A percentile compares a stretch with the other conserved stretches of the same genome.
Conservation (phyloP, 92 coral and sea anemone species). For the Parazoanthus atlanticus region DNA sequence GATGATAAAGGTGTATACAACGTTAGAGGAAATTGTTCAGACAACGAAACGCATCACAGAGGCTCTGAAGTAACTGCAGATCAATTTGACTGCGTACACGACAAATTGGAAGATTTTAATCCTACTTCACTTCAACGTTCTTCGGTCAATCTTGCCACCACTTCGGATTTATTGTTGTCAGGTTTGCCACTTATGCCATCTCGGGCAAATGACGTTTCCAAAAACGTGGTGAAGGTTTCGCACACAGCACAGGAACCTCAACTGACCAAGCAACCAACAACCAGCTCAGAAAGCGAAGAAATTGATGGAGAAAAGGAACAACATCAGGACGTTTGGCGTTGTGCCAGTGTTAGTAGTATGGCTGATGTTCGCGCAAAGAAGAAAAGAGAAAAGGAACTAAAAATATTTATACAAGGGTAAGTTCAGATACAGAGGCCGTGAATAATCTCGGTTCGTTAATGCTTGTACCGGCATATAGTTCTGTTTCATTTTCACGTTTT, state of each 20-base stretch:
- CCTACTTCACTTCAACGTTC: not conserved
- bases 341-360: constrained; percentile 29
- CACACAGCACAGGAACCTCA: not conserved
- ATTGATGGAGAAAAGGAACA: not conserved
- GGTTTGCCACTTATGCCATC: not conserved
- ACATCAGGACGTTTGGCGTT: not conserved
- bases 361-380: constrained; percentile 18
- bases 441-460: not conserved
- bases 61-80: not conserved
- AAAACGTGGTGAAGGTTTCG: not conserved
- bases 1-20: not conserved
- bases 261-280: not conserved
- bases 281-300: not conserved
- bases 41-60: not conserved
- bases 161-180: not conserved
- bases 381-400: constrained; percentile 7
- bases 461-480: not conserved
- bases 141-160: not conserved
- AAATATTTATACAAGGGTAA: constrained; percentile 38
- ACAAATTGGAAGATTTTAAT: not conserved
- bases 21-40: not conserved
- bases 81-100: not conserved
- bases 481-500: no score
- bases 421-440: not conserved
- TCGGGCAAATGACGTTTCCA: not conserved